Percentiles rank a stretch among this genome's conserved stretches.
Conservation (phyloP, 1,140 invertebrate genomes). For the Drosophila sp. region DNA sequence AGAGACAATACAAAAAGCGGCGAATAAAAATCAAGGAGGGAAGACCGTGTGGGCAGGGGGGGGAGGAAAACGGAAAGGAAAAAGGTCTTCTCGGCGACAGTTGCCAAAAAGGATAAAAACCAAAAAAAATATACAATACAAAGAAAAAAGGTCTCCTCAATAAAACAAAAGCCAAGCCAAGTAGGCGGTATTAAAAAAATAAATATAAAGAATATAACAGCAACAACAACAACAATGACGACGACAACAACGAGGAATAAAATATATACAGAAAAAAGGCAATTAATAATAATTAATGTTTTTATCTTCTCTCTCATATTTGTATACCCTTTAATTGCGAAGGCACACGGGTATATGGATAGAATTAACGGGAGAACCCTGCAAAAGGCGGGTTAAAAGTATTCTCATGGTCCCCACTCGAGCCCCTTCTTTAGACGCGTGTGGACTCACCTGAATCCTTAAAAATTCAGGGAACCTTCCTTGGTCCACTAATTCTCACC, state of each 20-base stretch:
- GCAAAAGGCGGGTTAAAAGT: too few relatives aligned
- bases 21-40: conserved; percentile 5
- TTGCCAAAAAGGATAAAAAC: conserved; percentile 14
- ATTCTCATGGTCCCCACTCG: too few relatives aligned
- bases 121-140: conserved; percentile 39
- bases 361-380: too few relatives aligned
- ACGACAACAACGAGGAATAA: conserved; percentile 28
- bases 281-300: conserved; percentile 82
- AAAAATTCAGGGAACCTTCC: too few relatives aligned
- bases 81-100: conserved; percentile 20
- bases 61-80: background rate
- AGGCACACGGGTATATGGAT: background rate
- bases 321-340: background rate
- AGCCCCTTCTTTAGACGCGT: too few relatives aligned
- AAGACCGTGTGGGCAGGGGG: background rate
- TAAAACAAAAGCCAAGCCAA: conserved; percentile 65
- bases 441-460: too few relatives aligned
- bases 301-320: conserved; percentile 66
- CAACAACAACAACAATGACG: conserved; percentile 57
- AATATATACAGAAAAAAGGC: conserved; percentile 57
- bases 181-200: conserved; percentile 42
- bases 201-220: conserved; percentile 40
- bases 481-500: too few relatives aligned
- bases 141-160: conserved; percentile 31
- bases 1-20: conserved; percentile 19